phyloP scores from a whole-genome alignment of 1,140 invertebrate species.

The Melitaea cinxia region DNA sequence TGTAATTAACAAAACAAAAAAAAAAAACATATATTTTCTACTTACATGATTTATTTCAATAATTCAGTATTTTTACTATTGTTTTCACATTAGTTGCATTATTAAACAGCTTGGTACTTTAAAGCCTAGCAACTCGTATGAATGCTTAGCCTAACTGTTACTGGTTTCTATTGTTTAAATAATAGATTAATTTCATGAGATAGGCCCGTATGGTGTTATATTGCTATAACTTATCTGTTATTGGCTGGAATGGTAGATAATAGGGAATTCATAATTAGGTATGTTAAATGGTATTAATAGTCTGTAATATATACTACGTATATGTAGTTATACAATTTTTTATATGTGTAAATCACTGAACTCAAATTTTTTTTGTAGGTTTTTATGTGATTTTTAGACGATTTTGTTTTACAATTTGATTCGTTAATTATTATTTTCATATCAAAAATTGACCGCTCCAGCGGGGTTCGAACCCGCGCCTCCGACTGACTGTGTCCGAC shows the following conservation, averaged over 20 bases:
- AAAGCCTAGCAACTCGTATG: background rate
- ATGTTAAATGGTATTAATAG: background rate
- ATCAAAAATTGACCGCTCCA: too few species aligned
- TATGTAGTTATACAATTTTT: too few species aligned
- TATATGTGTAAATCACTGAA: too few species aligned
- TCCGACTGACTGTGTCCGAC: too few species aligned
- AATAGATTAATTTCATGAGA: conserved; percentile 24
- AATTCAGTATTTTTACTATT: background rate
- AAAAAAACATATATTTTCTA: too few species aligned
- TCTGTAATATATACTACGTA: too few species aligned
- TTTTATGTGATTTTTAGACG: too few species aligned
- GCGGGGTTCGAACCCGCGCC: too few species aligned
- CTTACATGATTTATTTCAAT: background rate
- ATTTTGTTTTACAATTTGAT: too few species aligned
- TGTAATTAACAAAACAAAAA: too few species aligned
- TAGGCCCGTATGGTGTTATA: conserved; percentile 19
- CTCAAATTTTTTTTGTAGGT: too few species aligned
- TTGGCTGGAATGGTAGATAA: conserved; percentile 3
- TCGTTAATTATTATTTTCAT: too few species aligned
- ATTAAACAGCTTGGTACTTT: background rate
- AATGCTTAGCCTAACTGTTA: background rate
- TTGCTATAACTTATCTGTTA: conserved; percentile 13
- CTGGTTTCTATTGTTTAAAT: conserved; percentile 19
- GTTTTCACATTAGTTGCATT: background rate
- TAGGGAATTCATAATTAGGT: conserved; percentile 5